Percentiles rank a stretch among this genome's conserved stretches.
Evolutionary conservation across 2,113 vertebrate species (phyloP).

Genomic region (Scytalopus superciliaris): DNA sequence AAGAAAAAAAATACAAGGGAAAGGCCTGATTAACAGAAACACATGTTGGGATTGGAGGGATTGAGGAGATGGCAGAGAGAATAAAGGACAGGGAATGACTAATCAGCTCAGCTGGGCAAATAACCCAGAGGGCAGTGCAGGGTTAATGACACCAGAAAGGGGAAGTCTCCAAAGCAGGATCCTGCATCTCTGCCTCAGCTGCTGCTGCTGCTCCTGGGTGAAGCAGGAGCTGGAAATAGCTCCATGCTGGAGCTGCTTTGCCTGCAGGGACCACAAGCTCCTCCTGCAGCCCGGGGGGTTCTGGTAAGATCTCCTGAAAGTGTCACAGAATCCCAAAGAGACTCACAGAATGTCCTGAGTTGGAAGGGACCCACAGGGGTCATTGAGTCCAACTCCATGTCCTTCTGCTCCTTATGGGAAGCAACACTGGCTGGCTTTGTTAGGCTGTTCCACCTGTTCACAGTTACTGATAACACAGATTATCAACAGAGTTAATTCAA

Average conservation of each 20-base stretch:
- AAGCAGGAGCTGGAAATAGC: not conserved
- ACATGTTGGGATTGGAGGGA: not conserved
- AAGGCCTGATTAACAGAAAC: not conserved
- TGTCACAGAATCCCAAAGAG: too few relatives aligned
- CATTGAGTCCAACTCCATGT: fast-evolving
- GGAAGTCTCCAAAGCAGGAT: not conserved
- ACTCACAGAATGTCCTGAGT: not conserved
- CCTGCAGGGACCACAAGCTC: fast-evolving
- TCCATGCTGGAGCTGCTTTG: not conserved
- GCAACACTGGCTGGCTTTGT: not conserved
- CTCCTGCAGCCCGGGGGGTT: not conserved
- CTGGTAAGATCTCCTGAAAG: not conserved
- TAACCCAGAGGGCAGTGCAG: not conserved
- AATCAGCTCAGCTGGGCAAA: not conserved
- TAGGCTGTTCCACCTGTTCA: fast-evolving
- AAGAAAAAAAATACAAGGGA: not conserved
- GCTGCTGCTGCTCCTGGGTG: not conserved
- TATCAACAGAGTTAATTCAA: not conserved
- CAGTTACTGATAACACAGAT: not conserved
- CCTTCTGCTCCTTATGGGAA: not conserved
- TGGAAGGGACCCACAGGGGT: not conserved
- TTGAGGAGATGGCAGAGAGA: not conserved
- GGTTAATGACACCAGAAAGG: not conserved
- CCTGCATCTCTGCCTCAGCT: not conserved
- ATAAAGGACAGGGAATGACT: not conserved